These are phyloP conservation scores for Heliocidaris tuberculata DNA, from an alignment of 35 echinoderm and acorn worm species.

Conservation along the genomic window DNA sequence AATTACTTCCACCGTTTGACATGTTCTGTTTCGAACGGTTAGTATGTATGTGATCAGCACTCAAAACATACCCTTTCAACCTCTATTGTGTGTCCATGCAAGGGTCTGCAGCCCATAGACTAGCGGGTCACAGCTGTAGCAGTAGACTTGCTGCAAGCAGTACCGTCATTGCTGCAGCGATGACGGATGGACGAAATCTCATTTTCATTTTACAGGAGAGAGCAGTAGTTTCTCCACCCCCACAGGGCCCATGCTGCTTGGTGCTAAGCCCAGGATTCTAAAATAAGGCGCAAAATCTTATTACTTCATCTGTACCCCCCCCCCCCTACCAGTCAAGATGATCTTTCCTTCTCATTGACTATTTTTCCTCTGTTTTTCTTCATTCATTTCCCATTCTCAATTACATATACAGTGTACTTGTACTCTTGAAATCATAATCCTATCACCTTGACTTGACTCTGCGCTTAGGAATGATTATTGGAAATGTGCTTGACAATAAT, in stretches of 20 bases:
- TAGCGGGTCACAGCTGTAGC: constrained; percentile 11
- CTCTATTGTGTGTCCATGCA: neutral
- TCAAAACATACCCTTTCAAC: too few relatives aligned
- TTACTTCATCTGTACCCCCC: constrained; percentile 23
- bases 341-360: neutral
- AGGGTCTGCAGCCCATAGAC: neutral
- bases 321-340: neutral
- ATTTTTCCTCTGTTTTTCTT: neutral
- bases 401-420: too few relatives aligned
- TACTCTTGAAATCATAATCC: too few relatives aligned
- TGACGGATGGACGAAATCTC: constrained; percentile 34
- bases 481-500: too few relatives aligned
- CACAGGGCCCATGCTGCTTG: neutral
- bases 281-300: constrained; percentile 42
- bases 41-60: too few relatives aligned
- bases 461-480: too few relatives aligned
- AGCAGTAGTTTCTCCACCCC: constrained; percentile 3
- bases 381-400: neutral
- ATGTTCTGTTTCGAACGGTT: too few relatives aligned
- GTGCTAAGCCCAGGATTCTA: constrained; percentile 34
- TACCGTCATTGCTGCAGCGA: neutral
- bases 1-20: too few relatives aligned
- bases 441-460: too few relatives aligned
- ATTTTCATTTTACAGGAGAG: constrained; percentile 28
- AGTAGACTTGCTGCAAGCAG: neutral